Conservation (phyloP, 1,140 invertebrate genomes). For the Pachypsylla venusta region DNA sequence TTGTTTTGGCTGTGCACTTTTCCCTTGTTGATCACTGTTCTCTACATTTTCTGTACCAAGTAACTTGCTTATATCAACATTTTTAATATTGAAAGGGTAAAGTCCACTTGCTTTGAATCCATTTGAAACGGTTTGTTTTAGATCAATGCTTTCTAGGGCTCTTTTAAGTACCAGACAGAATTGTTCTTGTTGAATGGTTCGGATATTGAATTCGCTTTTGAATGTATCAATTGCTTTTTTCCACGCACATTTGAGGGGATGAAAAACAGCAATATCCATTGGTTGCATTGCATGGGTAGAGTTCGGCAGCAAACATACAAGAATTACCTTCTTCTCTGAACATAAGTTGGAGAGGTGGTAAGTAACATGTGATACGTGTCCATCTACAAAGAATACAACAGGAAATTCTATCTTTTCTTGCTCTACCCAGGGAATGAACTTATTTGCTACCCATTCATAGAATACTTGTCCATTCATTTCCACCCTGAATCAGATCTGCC, state of each 20-base stretch:
- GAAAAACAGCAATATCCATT: slow-evolving; percentile 30
- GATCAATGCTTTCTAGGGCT: too few species aligned
- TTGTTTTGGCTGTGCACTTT: too few species aligned
- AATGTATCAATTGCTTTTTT: slow-evolving; percentile 23
- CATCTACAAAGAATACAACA: slow-evolving; percentile 31
- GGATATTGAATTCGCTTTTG: too few species aligned
- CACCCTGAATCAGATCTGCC: slow-evolving; percentile 30
- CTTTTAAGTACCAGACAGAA: too few species aligned
- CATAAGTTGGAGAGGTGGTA: not conserved
- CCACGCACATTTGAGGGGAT: slow-evolving; percentile 26
- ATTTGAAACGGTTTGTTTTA: too few species aligned
- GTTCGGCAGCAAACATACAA: slow-evolving; percentile 30
- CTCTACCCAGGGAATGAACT: slow-evolving; percentile 29
- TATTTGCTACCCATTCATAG: slow-evolving; percentile 31
- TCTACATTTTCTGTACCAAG: too few species aligned
- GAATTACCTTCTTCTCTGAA: slow-evolving; percentile 26
- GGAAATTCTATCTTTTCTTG: slow-evolving; percentile 27
- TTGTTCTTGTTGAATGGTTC: too few species aligned
- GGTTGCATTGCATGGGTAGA: slow-evolving; percentile 31
- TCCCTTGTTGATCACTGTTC: too few species aligned
- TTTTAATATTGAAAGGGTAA: too few species aligned
- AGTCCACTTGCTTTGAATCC: too few species aligned
- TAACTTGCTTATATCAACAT: too few species aligned
- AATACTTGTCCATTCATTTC: slow-evolving; percentile 31
- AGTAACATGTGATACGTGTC: not conserved